Conservation (phyloP, 1,140 invertebrate genomes). For the Drosophila pectinifera region DNA sequence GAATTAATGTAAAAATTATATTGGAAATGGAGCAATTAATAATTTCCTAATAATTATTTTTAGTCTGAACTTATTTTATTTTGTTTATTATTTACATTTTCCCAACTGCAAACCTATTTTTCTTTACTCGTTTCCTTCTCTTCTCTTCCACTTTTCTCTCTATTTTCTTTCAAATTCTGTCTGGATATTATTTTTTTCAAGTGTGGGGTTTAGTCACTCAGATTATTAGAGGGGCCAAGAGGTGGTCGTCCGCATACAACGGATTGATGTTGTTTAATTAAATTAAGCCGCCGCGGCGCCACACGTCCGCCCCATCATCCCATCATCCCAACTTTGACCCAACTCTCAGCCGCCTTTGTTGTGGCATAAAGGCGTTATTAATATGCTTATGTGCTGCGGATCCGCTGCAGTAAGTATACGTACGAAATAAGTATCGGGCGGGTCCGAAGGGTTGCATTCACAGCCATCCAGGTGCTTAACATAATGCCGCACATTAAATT, state of each 20-base stretch:
- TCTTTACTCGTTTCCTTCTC: too few relatives aligned
- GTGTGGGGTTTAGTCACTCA: slow-evolving; percentile 28
- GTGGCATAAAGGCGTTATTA: slow-evolving; percentile 80
- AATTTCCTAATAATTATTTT: too few relatives aligned
- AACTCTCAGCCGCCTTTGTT: slow-evolving; percentile 55
- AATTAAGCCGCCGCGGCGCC: slow-evolving; percentile 71
- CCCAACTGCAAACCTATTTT: not conserved
- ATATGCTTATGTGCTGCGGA: slow-evolving; percentile 71
- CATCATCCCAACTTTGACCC: slow-evolving; percentile 41
- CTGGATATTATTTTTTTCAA: slow-evolving; percentile 3
- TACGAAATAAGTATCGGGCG: slow-evolving; percentile 41
- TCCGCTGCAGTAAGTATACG: slow-evolving; percentile 35
- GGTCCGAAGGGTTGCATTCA: slow-evolving; percentile 56
- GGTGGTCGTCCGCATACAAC: slow-evolving; percentile 69
- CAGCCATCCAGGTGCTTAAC: slow-evolving; percentile 62
- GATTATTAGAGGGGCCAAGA: slow-evolving; percentile 66
- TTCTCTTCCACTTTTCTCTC: too few relatives aligned
- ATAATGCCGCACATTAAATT: slow-evolving; percentile 77
- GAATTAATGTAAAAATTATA: too few relatives aligned
- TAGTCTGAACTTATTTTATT: not conserved
- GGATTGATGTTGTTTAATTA: slow-evolving; percentile 83
- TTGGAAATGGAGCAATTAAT: too few relatives aligned
- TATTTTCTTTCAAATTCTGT: not conserved
- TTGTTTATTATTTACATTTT: too few relatives aligned
- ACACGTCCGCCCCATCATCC: slow-evolving; percentile 39